A percentile compares a stretch with the other conserved stretches of the same genome.
Conservation (phyloP, 2,888 invertebrate species). For the Rapana venosa region DNA sequence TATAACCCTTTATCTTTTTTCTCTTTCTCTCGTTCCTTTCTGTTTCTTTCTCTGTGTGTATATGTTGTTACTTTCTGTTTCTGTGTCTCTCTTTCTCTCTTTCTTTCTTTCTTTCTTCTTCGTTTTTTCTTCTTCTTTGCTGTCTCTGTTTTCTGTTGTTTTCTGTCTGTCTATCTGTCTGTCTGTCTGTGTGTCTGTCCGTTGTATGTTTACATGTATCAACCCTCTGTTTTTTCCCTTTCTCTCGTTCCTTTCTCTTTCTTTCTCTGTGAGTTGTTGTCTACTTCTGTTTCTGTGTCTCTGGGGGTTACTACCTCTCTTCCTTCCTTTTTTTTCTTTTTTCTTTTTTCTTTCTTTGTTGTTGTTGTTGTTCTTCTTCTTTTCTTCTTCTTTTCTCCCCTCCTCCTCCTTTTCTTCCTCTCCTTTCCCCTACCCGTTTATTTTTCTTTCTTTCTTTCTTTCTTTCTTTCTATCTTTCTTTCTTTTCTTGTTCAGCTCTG, state of each 20-base stretch:
- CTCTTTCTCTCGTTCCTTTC: no score
- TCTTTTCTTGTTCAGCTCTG: neutral
- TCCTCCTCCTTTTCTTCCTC: neutral
- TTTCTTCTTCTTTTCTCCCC: neutral
- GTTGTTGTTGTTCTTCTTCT: neutral
- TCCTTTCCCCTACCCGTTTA: neutral
- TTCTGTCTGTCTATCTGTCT: neutral
- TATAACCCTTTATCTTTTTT: neutral
- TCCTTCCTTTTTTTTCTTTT: neutral
- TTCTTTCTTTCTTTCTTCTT: neutral
- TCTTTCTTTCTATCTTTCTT: neutral
- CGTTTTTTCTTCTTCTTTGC: neutral
- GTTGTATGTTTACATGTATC: neutral
- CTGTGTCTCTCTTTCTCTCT: constrained; percentile 23
- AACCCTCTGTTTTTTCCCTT: neutral
- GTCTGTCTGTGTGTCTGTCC: neutral
- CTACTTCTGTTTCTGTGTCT: neutral
- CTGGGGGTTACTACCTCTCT: neutral
- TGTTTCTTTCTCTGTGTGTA: neutral
- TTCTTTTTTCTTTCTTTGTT: neutral
- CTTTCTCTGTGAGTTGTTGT: neutral
- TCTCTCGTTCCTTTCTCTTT: neutral
- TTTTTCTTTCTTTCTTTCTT: neutral
- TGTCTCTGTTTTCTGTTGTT: neutral
- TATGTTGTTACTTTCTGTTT: neutral